These are phyloP conservation scores for Dryobotodes eremita DNA, from an alignment of 2,888 invertebrate species.

Conservation along the genomic window DNA sequence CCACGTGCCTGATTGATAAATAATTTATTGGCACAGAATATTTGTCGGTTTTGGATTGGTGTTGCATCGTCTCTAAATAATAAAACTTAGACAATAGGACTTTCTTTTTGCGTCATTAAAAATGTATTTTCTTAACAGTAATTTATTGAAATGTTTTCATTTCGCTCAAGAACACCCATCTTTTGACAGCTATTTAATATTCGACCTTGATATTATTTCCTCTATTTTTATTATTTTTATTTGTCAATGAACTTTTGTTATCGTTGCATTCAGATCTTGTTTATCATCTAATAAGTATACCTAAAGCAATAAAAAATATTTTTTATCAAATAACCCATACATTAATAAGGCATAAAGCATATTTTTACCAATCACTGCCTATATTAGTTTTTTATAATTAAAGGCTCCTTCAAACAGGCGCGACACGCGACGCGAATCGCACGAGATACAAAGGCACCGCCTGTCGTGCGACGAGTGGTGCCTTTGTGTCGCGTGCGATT, in stretches of 20 bases:
- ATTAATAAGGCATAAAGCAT: background rate
- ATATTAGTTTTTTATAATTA: no score
- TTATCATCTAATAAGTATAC: no score
- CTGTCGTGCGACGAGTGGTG: no score
- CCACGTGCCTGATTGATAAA: no score
- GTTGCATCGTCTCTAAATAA: background rate
- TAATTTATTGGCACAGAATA: background rate
- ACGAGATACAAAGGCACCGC: no score
- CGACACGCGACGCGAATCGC: no score
- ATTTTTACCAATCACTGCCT: background rate
- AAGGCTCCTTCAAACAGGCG: no score
- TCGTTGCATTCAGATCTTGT: background rate
- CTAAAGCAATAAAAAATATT: no score
- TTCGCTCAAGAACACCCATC: background rate
- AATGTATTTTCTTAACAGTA: background rate
- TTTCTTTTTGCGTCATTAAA: background rate
- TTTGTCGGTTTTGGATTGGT: background rate
- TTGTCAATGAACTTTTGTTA: background rate
- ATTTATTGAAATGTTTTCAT: background rate
- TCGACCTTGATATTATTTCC: background rate
- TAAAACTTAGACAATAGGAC: background rate
- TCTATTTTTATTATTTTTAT: constrained; percentile 1
- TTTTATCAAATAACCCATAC: no score
- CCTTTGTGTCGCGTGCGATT: no score
- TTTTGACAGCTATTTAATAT: constrained; percentile 1